These are phyloP conservation scores for Torymus aiolomorphi DNA, from an alignment of 2,888 invertebrate species.

Conservation along the genomic window DNA sequence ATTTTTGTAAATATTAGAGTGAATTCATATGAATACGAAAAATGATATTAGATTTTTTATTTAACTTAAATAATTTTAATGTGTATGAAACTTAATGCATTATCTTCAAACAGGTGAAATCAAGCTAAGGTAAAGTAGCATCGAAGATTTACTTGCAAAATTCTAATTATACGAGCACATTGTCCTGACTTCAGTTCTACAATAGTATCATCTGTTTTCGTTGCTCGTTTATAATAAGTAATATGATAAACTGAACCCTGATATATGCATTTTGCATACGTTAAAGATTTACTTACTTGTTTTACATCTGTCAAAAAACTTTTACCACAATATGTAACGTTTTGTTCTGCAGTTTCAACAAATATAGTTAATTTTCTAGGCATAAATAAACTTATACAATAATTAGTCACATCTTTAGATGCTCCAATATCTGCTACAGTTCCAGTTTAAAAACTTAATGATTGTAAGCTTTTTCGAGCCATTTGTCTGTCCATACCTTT, in stretches of 20 bases:
- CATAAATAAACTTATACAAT: background rate
- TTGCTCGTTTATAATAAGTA: background rate
- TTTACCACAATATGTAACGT: slow-evolving; percentile 1
- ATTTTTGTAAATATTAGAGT: too few relatives aligned
- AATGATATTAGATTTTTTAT: too few relatives aligned
- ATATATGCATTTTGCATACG: background rate
- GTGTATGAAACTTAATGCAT: too few relatives aligned
- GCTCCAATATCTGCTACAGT: background rate
- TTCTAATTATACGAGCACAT: background rate
- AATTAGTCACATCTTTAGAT: slow-evolving; percentile 19
- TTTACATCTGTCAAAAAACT: background rate
- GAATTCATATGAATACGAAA: too few relatives aligned
- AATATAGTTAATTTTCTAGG: slow-evolving; percentile 1
- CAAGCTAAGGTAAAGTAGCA: background rate
- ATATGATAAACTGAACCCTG: background rate
- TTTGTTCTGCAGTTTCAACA: background rate
- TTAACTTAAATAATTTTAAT: too few relatives aligned
- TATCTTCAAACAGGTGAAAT: too few relatives aligned
- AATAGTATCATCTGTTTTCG: background rate
- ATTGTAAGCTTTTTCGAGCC: slow-evolving; percentile 36
- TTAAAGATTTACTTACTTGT: background rate
- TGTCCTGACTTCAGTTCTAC: background rate
- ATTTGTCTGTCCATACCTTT: too few relatives aligned
- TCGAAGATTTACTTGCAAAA: background rate
- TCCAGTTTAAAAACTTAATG: background rate